Conservation (phyloP, 1,140 invertebrate genomes). For the Psilanteris sp. region DNA sequence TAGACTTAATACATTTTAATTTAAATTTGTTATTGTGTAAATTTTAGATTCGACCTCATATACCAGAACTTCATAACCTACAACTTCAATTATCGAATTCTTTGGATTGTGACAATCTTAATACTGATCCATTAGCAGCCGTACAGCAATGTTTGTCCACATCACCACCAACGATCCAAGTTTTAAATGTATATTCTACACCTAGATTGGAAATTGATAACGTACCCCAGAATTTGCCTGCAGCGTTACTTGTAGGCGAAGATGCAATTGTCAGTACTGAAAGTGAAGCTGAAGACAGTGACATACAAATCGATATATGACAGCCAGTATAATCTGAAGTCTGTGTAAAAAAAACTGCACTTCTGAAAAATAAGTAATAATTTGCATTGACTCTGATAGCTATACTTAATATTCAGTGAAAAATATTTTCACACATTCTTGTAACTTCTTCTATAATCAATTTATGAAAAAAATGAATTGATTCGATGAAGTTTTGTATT, state of each 20-base stretch:
- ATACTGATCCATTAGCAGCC: conserved; percentile 71
- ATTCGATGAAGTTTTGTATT: no score
- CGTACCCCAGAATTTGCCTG: conserved; percentile 78
- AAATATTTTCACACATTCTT: no score
- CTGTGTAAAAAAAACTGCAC: not conserved
- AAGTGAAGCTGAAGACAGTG: conserved; percentile 78
- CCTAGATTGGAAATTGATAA: conserved; percentile 77
- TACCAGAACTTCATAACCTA: conserved; percentile 82
- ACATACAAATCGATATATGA: conserved; percentile 80
- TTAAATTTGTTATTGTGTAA: not conserved
- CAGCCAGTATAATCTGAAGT: conserved; percentile 64
- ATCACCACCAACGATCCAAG: conserved; percentile 78
- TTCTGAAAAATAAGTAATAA: conserved; percentile 9
- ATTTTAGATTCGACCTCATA: conserved; percentile 83
- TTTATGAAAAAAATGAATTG: no score
- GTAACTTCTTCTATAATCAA: no score
- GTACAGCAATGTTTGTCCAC: conserved; percentile 76
- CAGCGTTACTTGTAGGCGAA: conserved; percentile 78
- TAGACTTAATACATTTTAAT: not conserved
- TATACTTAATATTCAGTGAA: no score
- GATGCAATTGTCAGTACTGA: conserved; percentile 78
- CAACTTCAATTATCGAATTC: conserved; percentile 76
- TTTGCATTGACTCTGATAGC: not conserved
- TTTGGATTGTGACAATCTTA: conserved; percentile 73
- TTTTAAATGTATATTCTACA: conserved; percentile 78